phyloP scores from a whole-genome alignment of 2,888 invertebrate genomes.

The Peribatodes rhomboidaria region DNA sequence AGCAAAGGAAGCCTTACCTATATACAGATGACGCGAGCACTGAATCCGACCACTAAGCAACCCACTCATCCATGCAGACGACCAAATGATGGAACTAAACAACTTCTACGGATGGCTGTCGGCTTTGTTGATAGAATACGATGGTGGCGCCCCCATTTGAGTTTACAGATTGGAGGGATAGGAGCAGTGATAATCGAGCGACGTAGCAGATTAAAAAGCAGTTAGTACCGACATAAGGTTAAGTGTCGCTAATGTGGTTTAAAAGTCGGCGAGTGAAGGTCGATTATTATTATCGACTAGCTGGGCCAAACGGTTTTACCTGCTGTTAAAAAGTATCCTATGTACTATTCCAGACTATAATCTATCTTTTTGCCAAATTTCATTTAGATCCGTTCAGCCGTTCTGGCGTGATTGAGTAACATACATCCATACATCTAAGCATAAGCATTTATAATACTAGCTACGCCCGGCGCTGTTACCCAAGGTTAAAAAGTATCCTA shows the following conservation, averaged over 20 bases:
- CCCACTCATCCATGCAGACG: too few relatives aligned
- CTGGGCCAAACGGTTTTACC: too few relatives aligned
- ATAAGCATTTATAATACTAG: too few relatives aligned
- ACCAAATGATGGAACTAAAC: background rate
- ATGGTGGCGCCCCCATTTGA: background rate
- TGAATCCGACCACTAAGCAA: background rate
- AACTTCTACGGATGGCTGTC: background rate
- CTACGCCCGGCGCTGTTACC: too few relatives aligned
- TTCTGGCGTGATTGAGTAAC: too few relatives aligned
- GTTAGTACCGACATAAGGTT: constrained; percentile 5
- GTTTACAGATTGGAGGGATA: background rate
- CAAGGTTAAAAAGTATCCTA: too few relatives aligned
- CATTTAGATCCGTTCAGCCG: too few relatives aligned
- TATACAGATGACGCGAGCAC: constrained; percentile 4
- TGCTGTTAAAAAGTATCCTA: too few relatives aligned
- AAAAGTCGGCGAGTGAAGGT: background rate
- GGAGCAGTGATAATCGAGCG: background rate
- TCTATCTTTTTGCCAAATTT: too few relatives aligned
- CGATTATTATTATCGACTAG: too few relatives aligned
- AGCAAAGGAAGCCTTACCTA: constrained; percentile 11
- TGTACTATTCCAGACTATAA: too few relatives aligned
- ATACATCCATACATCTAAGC: too few relatives aligned
- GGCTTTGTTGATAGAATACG: background rate
- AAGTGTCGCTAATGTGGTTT: constrained; percentile 5
- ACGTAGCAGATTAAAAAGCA: background rate